A percentile compares a stretch with the other conserved stretches of the same genome.
These are phyloP conservation scores for Uria lomvia DNA, from an alignment of 2,113 vertebrate genomes.

Conservation along the genomic window DNA sequence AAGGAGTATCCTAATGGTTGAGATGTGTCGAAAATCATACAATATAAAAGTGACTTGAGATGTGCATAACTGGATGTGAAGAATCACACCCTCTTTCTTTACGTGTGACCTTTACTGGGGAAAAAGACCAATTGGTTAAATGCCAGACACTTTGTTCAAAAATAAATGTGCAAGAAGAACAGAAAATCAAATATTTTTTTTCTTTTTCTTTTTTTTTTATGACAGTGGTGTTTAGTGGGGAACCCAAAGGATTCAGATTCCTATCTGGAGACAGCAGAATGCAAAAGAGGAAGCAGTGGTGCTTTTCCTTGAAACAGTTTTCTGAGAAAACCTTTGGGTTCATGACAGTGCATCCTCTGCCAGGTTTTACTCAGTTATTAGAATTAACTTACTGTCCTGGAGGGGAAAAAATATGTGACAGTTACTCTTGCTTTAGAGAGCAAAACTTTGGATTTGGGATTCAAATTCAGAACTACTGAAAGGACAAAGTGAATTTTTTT, in stretches of 20 bases:
- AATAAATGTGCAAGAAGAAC: neutral
- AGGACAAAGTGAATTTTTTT: neutral
- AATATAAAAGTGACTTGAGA: neutral
- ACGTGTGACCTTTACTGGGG: rapidly evolving
- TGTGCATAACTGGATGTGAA: neutral
- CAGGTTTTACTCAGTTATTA: neutral
- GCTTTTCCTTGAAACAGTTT: neutral
- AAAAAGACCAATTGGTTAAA: neutral
- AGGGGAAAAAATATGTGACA: neutral
- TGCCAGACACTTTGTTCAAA: neutral
- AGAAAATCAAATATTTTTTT: neutral
- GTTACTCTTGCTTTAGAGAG: neutral
- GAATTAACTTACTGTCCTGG: neutral
- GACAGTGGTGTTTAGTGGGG: neutral
- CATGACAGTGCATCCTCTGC: neutral
- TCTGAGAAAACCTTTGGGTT: neutral
- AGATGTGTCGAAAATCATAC: neutral
- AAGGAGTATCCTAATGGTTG: neutral
- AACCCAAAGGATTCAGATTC: neutral
- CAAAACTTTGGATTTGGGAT: neutral
- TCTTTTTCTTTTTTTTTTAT: neutral
- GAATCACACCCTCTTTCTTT: neutral
- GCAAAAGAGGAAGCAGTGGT: neutral
- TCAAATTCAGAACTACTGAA: neutral
- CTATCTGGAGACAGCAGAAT: neutral